A percentile compares a stretch with the other conserved stretches of the same genome.
These are phyloP conservation scores for Pseudochromis fuscus DNA, from an alignment of 2,797 vertebrate species.

Conservation along the genomic window DNA sequence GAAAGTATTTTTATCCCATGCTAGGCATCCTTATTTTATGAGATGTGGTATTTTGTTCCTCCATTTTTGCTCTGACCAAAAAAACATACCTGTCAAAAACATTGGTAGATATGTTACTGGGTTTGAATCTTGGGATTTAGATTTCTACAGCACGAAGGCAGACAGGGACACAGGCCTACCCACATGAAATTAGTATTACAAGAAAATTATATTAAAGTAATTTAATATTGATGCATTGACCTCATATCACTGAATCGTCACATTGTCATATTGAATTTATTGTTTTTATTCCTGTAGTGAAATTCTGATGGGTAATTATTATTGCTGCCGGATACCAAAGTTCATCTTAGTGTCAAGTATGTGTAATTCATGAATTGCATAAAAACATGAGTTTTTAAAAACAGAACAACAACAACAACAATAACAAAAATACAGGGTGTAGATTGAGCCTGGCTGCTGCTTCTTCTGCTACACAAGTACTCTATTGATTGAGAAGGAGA, in stretches of 20 bases:
- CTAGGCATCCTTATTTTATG: neutral
- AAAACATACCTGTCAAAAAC: slow-evolving; percentile 9
- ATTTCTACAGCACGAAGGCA: neutral
- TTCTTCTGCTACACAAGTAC: slow-evolving; percentile 44
- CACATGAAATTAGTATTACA: neutral
- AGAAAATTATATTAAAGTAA: neutral
- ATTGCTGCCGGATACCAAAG: slow-evolving; percentile 12
- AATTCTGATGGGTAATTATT: neutral
- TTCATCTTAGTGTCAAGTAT: slow-evolving; percentile 12
- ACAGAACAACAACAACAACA: neutral
- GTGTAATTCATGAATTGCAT: slow-evolving; percentile 38
- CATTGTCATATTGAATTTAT: neutral
- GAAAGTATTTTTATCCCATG: neutral
- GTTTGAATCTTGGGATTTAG: neutral
- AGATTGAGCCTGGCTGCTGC: slow-evolving; percentile 20
- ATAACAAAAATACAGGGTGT: slow-evolving; percentile 15
- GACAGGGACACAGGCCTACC: neutral
- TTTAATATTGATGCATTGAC: neutral
- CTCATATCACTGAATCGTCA: neutral
- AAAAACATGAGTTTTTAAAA: slow-evolving; percentile 21
- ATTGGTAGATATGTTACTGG: neutral
- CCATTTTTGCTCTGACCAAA: too few relatives aligned
- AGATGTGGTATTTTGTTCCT: too few relatives aligned
- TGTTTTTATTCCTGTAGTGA: neutral
- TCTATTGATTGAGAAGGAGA: slow-evolving; percentile 67